Percentiles rank a stretch among this genome's conserved stretches.
Evolutionary conservation across 2,113 vertebrate genomes (phyloP).

Genomic region (Hippocampus barbouri): DNA sequence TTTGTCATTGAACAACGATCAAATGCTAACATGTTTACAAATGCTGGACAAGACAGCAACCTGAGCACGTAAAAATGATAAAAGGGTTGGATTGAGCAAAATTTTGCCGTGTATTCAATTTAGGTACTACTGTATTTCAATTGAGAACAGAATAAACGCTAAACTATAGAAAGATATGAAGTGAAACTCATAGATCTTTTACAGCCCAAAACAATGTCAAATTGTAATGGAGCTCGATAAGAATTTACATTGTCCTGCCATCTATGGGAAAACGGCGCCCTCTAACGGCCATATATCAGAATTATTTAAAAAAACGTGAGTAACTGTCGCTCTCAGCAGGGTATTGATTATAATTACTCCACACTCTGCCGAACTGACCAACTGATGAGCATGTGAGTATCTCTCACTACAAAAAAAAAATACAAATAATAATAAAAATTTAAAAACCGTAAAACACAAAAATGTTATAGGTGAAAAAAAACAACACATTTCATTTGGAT

Average conservation of each 20-base stretch:
- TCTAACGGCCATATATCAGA: slow-evolving; percentile 33
- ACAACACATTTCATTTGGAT: no score
- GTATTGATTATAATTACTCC: not conserved
- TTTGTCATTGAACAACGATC: no score
- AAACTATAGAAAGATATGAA: not conserved
- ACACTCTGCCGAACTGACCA: not conserved
- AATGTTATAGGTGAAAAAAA: not conserved
- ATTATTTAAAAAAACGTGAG: accelerated
- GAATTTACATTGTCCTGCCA: not conserved
- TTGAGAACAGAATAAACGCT: not conserved
- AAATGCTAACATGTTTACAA: no score
- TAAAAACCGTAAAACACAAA: not conserved
- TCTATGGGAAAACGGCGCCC: slow-evolving; percentile 7
- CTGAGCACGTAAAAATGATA: not conserved
- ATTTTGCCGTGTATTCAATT: no score
- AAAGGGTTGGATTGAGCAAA: not conserved
- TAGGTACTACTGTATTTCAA: not conserved
- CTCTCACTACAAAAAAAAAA: not conserved
- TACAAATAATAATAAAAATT: no score
- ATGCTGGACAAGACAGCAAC: not conserved
- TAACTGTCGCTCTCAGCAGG: slow-evolving; percentile 24
- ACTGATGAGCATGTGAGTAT: not conserved
- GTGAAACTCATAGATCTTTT: not conserved
- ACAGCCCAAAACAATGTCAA: not conserved
- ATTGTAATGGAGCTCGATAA: not conserved